These are phyloP conservation scores for Argyresthia goedartella DNA, from an alignment of 2,888 invertebrate genomes.

Conservation along the genomic window DNA sequence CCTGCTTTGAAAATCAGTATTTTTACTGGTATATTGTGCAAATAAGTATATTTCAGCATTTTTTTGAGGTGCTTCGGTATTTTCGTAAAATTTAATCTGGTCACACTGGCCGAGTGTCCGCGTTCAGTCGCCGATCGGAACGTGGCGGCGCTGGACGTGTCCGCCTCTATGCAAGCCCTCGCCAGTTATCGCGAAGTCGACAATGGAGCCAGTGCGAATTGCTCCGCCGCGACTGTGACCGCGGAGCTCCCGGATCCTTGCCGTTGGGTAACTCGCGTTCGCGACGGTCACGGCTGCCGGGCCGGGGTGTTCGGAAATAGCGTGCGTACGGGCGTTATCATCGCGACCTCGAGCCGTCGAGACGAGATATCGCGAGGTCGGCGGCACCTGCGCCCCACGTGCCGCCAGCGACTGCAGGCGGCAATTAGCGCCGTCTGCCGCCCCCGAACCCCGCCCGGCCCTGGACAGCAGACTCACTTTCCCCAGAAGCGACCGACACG, in stretches of 20 bases:
- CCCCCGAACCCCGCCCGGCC: conserved; percentile 9
- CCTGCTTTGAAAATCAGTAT: too few relatives aligned
- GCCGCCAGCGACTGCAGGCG: conserved; percentile 32
- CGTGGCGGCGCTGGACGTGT: conserved; percentile 53
- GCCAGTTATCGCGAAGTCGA: conserved; percentile 7
- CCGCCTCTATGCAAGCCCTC: conserved; percentile 14
- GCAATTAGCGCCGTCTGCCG: conserved; percentile 26
- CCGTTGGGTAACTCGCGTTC: conserved; percentile 36
- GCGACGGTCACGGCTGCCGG: conserved; percentile 50
- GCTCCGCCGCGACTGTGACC: conserved; percentile 15
- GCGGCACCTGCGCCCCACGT: conserved; percentile 61
- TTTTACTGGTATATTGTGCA: too few relatives aligned
- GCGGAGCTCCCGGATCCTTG: conserved; percentile 26
- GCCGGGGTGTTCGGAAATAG: conserved; percentile 51
- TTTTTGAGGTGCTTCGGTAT: conserved; percentile 21
- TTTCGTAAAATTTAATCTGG: too few relatives aligned
- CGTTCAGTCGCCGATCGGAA: conserved; percentile 62
- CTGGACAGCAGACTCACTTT: not conserved
- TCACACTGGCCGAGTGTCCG: too few relatives aligned
- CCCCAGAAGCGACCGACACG: not conserved
- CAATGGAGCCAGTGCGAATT: not conserved
- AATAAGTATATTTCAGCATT: too few relatives aligned
- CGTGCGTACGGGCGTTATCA: conserved; percentile 46
- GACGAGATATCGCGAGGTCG: conserved; percentile 66
- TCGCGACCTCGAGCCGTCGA: conserved; percentile 58